Evolutionary conservation across 2,113 vertebrate genomes (phyloP).

Genomic region (Rhinogobius similis): DNA sequence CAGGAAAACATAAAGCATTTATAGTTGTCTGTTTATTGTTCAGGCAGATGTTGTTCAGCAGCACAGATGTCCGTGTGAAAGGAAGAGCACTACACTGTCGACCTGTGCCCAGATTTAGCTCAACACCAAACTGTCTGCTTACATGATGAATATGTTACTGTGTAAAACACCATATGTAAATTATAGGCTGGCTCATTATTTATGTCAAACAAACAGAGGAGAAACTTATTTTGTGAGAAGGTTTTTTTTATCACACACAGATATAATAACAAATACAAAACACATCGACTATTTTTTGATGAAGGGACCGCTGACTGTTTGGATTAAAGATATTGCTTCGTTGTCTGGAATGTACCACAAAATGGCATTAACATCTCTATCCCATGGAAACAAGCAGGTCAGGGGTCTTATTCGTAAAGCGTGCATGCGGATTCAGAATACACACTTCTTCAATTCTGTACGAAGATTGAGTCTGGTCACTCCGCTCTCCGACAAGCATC

Average conservation of each 20-base stretch:
- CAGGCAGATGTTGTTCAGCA: not conserved
- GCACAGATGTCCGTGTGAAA: conserved; percentile 4
- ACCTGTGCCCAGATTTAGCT: conserved; percentile 6
- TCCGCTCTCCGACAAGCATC: too few species aligned
- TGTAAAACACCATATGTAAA: conserved; percentile 5
- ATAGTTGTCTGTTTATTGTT: not conserved
- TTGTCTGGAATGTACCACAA: too few species aligned
- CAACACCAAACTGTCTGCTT: conserved; percentile 7
- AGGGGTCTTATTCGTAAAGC: too few species aligned
- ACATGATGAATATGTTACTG: conserved; percentile 2
- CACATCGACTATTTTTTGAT: too few species aligned
- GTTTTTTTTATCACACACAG: not conserved
- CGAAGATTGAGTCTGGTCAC: too few species aligned
- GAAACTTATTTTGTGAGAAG: not conserved
- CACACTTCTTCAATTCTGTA: too few species aligned
- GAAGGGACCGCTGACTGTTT: too few species aligned
- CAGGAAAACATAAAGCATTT: not conserved
- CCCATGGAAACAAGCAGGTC: not conserved
- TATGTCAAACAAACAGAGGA: not conserved
- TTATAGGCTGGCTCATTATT: not conserved
- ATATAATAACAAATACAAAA: too few species aligned
- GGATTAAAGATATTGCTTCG: too few species aligned
- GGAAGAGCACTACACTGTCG: not conserved
- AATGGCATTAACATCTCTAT: too few species aligned
- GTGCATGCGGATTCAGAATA: too few species aligned